Percentiles rank a stretch among this genome's conserved stretches.
Conservation (phyloP, 2,113 vertebrate genomes). For the Myanophis thanlyinensis region DNA sequence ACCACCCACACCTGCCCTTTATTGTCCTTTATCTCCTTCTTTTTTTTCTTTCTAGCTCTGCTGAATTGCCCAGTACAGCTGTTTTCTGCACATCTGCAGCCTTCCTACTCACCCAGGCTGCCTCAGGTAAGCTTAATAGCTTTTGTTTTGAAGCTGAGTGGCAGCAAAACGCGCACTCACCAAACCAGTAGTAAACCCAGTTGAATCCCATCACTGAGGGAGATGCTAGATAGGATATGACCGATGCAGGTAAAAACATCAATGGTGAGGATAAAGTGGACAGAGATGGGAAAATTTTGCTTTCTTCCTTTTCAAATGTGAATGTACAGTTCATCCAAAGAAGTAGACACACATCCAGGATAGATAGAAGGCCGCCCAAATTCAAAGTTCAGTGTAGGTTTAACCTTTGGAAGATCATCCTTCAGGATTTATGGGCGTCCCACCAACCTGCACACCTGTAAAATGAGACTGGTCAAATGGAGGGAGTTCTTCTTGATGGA, state of each 20-base stretch:
- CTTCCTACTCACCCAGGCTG: too few species aligned
- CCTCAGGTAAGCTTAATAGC: too few species aligned
- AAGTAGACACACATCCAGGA: background rate
- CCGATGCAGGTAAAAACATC: background rate
- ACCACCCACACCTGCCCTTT: too few species aligned
- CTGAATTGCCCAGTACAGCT: too few species aligned
- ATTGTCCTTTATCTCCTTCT: too few species aligned
- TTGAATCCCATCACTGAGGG: too few species aligned
- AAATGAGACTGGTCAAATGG: background rate
- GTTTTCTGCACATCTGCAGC: too few species aligned
- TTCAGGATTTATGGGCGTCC: background rate
- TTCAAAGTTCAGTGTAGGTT: background rate
- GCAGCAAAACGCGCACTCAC: too few species aligned
- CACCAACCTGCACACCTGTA: background rate
- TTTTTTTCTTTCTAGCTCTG: too few species aligned
- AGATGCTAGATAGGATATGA: background rate
- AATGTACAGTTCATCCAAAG: background rate
- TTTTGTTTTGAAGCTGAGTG: too few species aligned
- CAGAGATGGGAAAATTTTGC: background rate
- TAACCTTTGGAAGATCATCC: background rate
- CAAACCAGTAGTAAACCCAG: too few species aligned
- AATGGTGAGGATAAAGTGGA: background rate
- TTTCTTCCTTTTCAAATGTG: background rate
- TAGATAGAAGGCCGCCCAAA: background rate
- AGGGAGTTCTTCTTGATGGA: too few species aligned